These are phyloP conservation scores for Microtus ochrogaster DNA, from an alignment of 2,113 vertebrate genomes.

Conservation along the genomic window DNA sequence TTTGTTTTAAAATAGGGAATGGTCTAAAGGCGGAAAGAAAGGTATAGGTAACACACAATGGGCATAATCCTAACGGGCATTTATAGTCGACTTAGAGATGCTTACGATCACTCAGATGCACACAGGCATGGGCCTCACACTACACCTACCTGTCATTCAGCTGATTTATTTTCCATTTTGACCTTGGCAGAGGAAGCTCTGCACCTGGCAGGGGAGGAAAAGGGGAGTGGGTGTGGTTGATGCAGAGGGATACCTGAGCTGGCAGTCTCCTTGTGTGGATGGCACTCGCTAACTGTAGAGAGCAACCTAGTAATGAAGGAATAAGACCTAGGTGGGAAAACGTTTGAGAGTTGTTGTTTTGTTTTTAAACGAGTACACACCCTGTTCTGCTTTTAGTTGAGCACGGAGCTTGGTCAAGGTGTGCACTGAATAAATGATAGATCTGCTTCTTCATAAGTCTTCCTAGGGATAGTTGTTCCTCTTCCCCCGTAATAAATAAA, in stretches of 20 bases:
- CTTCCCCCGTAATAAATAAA: not conserved
- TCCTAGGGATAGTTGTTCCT: not conserved
- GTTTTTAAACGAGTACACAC: not conserved
- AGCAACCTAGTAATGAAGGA: slow-evolving; percentile 20
- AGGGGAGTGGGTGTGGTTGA: not conserved
- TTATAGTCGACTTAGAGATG: slow-evolving; percentile 15
- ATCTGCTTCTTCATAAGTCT: slow-evolving; percentile 19
- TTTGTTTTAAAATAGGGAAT: not conserved
- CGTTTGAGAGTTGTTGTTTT: not conserved
- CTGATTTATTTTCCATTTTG: slow-evolving; percentile 21
- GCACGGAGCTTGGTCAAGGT: not conserved
- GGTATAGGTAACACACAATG: not conserved
- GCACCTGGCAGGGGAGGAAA: not conserved
- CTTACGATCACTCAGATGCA: not conserved
- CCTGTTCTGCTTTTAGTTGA: not conserved
- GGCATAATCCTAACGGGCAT: not conserved
- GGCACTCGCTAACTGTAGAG: not conserved
- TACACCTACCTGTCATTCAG: not conserved
- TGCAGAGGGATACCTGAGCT: not conserved
- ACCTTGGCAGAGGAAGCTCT: not conserved
- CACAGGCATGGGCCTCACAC: not conserved
- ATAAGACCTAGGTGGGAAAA: not conserved
- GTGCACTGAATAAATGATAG: not conserved
- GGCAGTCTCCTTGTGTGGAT: slow-evolving; percentile 2
- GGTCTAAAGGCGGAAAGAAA: not conserved